A percentile compares a stretch with the other conserved stretches of the same genome.
Evolutionary conservation across 2,888 invertebrate genomes (phyloP).

Genomic region (Chouioia cunea): DNA sequence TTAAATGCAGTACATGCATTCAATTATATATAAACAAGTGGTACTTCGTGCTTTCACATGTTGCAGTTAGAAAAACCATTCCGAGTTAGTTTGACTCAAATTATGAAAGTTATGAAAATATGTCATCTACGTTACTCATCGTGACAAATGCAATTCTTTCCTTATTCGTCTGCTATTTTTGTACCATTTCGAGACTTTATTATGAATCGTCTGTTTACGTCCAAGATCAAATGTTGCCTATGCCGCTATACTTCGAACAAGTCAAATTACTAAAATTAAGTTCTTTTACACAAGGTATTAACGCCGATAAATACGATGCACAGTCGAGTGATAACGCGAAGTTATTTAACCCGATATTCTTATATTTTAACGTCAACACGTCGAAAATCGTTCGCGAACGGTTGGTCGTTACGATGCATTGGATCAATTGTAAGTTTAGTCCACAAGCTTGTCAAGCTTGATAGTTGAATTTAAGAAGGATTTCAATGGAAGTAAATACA

Average conservation of each 20-base stretch:
- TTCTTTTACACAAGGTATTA: too few species aligned
- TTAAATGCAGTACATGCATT: conserved; percentile 60
- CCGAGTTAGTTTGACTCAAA: conserved; percentile 58
- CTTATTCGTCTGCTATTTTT: neutral
- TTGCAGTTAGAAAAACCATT: conserved; percentile 63
- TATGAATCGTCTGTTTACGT: too few species aligned
- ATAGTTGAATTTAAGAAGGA: too few species aligned
- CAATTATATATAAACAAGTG: conserved; percentile 58
- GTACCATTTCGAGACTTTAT: conserved; percentile 26
- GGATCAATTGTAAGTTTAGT: too few species aligned
- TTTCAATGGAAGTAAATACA: too few species aligned
- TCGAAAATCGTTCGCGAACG: too few species aligned
- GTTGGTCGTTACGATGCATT: too few species aligned
- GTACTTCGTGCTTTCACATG: conserved; percentile 61
- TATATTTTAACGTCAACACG: too few species aligned
- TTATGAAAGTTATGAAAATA: neutral
- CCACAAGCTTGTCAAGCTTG: too few species aligned
- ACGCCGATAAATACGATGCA: too few species aligned
- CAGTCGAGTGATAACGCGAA: too few species aligned
- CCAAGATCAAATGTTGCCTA: conserved; percentile 45
- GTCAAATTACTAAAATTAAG: conserved; percentile 16
- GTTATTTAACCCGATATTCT: too few species aligned
- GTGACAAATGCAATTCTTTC: neutral
- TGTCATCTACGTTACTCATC: neutral
- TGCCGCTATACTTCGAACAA: conserved; percentile 60